Base-by-base conservation (phyloP, 2,888 invertebrate genomes). In the Octodonta nipae region DNA sequence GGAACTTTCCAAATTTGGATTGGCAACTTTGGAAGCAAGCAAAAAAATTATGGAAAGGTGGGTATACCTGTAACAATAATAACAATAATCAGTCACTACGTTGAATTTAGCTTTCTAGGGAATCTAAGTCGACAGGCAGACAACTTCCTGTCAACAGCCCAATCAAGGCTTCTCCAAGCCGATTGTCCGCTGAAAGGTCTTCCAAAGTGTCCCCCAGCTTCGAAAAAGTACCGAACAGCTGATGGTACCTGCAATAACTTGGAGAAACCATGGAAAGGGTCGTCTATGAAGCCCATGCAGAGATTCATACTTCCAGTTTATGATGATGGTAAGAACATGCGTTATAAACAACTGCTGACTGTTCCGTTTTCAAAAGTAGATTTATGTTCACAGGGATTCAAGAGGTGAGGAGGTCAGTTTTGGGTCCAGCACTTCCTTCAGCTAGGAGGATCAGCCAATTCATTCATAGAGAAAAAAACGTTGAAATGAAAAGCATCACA, bases 231-330 rank as follows among this genome's bases (percentile, higher is more conserved):
- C 61, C 74, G 89, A 32, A 84, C 85, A 1, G 74, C 83, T 33
- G 87, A 88, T 53, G 91, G 91, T 17, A 83, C 85, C 17, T 91
- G 91, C 61, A 91, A 91, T 62, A 89, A 91, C 62, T 61, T 76
- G 31, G 66, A 69, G 32, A 68, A 80, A 30, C 76, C 77, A 1
- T 72, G 82, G 57, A 81, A 81, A 75, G 89, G 89, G 0, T 76
- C 85, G 4, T 73, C 85, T 2, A 75, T 85, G 68, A 76, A 82
- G 40, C 79, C 86, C 0, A 81, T 87, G 53, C 78, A 79, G 50
- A 70, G 89, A 26, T 83, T 87, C 56, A 63, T 87, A 15, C 73
- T 79, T 3, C 81, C 91, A 0, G 72, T 73, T 27, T 91, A 91
- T 63, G 73, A 81, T 20, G 91, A 89, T 57, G 86, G 84, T 31